Percentiles rank a stretch among this genome's conserved stretches.
Conservation (phyloP, 1,140 invertebrate species). For the Ceratitis capitata region DNA sequence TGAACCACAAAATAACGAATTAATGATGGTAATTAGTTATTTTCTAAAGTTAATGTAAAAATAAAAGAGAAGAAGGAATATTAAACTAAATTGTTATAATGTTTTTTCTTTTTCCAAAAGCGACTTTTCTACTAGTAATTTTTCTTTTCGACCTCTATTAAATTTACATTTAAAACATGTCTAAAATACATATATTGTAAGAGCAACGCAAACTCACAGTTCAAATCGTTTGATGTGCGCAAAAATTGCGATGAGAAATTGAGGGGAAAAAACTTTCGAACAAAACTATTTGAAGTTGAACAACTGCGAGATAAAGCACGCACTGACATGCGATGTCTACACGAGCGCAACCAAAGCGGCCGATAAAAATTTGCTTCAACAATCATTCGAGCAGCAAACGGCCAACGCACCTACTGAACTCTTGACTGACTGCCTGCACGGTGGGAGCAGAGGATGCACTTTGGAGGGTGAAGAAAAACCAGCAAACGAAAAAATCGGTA, state of each 20-base stretch:
- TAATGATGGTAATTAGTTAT: too few species aligned
- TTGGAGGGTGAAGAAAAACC: not conserved
- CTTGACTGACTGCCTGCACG: not conserved
- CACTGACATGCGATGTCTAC: conserved; percentile 36
- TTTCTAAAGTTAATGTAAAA: too few species aligned
- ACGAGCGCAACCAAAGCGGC: conserved; percentile 14
- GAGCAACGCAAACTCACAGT: not conserved
- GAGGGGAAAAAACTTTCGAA: not conserved
- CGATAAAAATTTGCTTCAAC: conserved; percentile 31
- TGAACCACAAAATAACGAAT: too few species aligned
- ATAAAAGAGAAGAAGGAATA: too few species aligned
- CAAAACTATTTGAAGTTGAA: conserved; percentile 30
- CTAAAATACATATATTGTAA: too few species aligned
- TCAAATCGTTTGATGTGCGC: not conserved
- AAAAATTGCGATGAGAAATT: not conserved
- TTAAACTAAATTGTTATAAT: too few species aligned
- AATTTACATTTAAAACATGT: too few species aligned
- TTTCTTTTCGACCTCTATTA: too few species aligned
- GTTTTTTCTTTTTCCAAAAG: too few species aligned
- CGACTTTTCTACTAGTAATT: too few species aligned
- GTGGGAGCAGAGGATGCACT: not conserved
- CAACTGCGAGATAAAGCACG: conserved; percentile 34
- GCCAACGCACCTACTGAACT: not conserved
- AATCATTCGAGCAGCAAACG: not conserved
- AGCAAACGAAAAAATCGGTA: conserved; percentile 29